Percentiles rank a stretch among this genome's conserved stretches.
Evolutionary conservation across 2,888 invertebrate genomes (phyloP).

Genomic region (Thereva unica): DNA sequence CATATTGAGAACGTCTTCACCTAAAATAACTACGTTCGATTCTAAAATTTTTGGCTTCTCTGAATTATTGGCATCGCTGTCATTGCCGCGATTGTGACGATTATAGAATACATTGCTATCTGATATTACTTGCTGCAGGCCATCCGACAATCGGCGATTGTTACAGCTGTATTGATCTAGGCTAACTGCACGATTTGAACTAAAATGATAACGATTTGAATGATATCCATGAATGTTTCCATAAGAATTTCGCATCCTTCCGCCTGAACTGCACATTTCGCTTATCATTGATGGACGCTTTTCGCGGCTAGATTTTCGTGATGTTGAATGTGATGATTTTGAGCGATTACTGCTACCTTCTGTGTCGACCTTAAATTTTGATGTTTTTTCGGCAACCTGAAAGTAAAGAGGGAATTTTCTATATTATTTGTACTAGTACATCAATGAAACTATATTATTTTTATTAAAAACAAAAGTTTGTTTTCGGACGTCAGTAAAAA

Average conservation of each 20-base stretch:
- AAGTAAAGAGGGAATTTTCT: conserved; percentile 36
- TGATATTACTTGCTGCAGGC: conserved; percentile 57
- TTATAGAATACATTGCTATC: conserved; percentile 59
- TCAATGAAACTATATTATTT: neutral
- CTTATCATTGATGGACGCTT: conserved; percentile 60
- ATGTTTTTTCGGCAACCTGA: conserved; percentile 68
- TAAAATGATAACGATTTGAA: conserved; percentile 55
- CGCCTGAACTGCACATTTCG: conserved; percentile 57
- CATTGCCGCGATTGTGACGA: conserved; percentile 53
- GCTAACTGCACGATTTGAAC: conserved; percentile 58
- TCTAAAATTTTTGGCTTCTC: conserved; percentile 41
- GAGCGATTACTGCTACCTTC: conserved; percentile 65
- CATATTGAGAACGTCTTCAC: conserved; percentile 46
- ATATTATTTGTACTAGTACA: neutral
- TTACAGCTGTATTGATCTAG: conserved; percentile 58
- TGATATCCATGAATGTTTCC: conserved; percentile 58
- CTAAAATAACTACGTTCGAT: conserved; percentile 39
- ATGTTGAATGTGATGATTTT: conserved; percentile 67
- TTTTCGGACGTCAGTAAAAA: no score
- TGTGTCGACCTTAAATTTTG: conserved; percentile 77
- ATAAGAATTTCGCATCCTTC: conserved; percentile 57
- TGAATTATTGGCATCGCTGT: conserved; percentile 45
- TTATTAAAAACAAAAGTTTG: neutral
- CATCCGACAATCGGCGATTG: conserved; percentile 57
- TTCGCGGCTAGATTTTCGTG: conserved; percentile 70